These are phyloP conservation scores for Sylvietta virens DNA, from an alignment of 2,113 vertebrate species.

Conservation along the genomic window DNA sequence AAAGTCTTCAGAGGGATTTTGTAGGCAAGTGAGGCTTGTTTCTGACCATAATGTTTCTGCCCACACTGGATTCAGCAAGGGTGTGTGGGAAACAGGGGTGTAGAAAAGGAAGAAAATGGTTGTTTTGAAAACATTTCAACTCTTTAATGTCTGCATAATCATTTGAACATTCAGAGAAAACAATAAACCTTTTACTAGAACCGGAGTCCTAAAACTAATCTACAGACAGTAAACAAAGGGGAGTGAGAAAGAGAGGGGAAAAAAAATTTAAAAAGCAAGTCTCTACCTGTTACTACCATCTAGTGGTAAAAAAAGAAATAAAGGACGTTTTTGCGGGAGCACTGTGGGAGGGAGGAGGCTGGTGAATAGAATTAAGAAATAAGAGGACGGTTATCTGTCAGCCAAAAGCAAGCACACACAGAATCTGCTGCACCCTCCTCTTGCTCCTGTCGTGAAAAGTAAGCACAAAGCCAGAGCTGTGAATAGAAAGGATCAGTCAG, in stretches of 20 bases:
- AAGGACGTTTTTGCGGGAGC: neutral
- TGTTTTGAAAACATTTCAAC: neutral
- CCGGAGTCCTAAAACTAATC: neutral
- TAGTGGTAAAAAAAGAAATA: constrained; percentile 65
- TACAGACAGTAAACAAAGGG: constrained; percentile 49
- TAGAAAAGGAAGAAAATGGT: neutral
- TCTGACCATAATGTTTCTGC: neutral
- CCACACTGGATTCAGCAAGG: neutral
- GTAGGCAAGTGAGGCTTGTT: neutral
- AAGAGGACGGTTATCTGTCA: neutral
- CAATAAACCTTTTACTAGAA: neutral
- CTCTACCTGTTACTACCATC: constrained; percentile 73
- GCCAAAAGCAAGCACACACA: neutral
- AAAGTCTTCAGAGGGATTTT: neutral
- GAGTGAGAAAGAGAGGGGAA: no score
- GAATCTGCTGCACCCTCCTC: neutral
- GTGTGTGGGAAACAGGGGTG: neutral
- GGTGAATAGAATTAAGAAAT: neutral
- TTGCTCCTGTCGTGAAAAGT: neutral
- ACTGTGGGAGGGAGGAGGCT: neutral
- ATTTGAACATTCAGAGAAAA: neutral
- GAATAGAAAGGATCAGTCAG: neutral
- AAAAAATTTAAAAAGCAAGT: neutral
- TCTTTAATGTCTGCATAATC: neutral
- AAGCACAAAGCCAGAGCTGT: neutral